phyloP scores from a whole-genome alignment of 2,113 vertebrate species.

The Macroglossus sobrinus region DNA sequence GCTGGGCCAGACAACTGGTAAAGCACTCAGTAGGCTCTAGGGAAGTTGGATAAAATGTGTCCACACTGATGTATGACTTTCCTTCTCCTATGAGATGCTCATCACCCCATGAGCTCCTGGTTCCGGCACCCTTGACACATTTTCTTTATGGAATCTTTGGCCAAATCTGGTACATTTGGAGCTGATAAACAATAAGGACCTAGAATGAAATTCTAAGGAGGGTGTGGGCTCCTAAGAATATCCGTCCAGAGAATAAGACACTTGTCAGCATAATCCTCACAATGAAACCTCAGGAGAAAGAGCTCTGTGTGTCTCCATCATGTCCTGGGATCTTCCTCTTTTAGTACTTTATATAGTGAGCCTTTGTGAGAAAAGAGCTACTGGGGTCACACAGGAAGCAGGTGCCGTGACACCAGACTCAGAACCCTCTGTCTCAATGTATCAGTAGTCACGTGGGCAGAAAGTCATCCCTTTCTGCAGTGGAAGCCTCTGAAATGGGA shows the following conservation, averaged over 20 bases:
- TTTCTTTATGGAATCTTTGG: not conserved
- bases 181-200: not conserved
- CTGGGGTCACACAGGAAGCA: too few species aligned
- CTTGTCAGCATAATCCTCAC: not conserved
- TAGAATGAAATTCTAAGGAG: not conserved
- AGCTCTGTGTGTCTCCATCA: too few species aligned
- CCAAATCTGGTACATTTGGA: not conserved
- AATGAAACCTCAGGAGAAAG: too few species aligned
- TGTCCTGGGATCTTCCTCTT: too few species aligned
- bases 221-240: not conserved
- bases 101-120: not conserved
- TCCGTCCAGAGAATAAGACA: not conserved
- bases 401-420: too few species aligned
- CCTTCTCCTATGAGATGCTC: not conserved
- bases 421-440: too few species aligned
- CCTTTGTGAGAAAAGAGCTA: too few species aligned
- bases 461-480: not conserved
- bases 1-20: too few species aligned
- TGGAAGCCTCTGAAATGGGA: not conserved
- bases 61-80: not conserved
- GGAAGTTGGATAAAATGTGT: not conserved
- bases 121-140: not conserved
- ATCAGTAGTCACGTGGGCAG: too few species aligned
- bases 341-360: too few species aligned
- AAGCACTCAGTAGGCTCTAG: not conserved